Evolutionary conservation across 2,797 vertebrate genomes (phyloP).

Genomic region (Sylvilagus floridanus): DNA sequence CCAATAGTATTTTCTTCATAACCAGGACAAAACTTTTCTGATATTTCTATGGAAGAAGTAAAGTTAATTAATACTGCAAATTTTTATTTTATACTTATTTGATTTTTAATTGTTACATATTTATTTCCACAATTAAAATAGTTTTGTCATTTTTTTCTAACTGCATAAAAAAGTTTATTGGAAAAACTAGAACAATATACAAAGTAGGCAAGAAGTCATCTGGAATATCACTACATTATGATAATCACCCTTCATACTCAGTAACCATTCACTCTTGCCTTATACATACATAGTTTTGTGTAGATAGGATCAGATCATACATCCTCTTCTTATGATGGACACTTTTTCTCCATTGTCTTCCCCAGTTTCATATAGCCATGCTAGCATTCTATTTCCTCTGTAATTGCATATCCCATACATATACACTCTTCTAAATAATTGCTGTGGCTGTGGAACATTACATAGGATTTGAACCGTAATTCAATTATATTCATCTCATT

Average conservation of each 20-base stretch:
- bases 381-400: background rate
- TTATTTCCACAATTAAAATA: background rate
- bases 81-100: background rate
- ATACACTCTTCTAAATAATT: background rate
- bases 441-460: background rate
- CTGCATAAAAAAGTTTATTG: background rate
- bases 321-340: background rate
- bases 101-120: background rate
- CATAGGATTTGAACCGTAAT: background rate
- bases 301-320: background rate
- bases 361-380: background rate
- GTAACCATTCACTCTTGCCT: background rate
- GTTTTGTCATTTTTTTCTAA: background rate
- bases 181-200: background rate
- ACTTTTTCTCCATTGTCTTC: background rate
- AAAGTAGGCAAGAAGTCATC: background rate
- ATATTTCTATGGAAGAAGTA: background rate
- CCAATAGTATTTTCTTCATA: background rate
- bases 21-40: background rate
- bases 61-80: background rate
- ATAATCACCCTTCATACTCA: background rate
- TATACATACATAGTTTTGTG: background rate
- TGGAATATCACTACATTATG: background rate
- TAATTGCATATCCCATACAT: background rate
- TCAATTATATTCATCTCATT: background rate